Percentiles rank a stretch among this genome's conserved stretches.
Conservation (phyloP, 2,888 invertebrate species). For the Leptodirus hochenwartii region DNA sequence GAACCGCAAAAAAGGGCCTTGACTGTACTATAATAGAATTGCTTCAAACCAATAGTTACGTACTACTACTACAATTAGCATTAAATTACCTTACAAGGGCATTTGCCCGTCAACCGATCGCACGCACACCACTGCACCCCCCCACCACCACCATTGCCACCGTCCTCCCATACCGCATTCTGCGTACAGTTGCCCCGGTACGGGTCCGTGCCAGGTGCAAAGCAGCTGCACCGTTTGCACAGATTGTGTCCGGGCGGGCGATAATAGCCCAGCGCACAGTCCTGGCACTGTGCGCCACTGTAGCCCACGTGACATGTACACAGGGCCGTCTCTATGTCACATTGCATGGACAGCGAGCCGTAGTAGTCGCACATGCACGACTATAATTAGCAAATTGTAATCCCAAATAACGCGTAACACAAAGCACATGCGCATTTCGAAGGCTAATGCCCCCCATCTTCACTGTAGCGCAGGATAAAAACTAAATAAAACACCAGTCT, state of each 20-base stretch:
- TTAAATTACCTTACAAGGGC: conserved; percentile 67
- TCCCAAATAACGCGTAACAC: neutral
- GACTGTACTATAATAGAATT: too few relatives aligned
- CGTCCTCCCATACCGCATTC: conserved; percentile 48
- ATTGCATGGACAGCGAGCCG: conserved; percentile 50
- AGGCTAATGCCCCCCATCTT: too few relatives aligned
- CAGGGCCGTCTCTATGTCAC: conserved; percentile 44
- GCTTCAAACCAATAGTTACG: too few relatives aligned
- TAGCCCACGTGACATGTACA: conserved; percentile 64
- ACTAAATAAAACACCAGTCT: too few relatives aligned
- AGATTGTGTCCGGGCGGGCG: conserved; percentile 76
- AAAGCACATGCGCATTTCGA: neutral
- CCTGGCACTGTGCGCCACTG: conserved; percentile 58
- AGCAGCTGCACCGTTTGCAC: conserved; percentile 77
- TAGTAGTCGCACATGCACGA: conserved; percentile 55
- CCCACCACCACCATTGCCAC: conserved; percentile 64
- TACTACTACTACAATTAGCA: too few relatives aligned
- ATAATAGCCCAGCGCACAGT: conserved; percentile 72
- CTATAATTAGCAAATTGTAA: conserved; percentile 17
- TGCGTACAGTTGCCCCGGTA: conserved; percentile 24
- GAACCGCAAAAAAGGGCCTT: too few relatives aligned
- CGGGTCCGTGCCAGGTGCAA: conserved; percentile 46
- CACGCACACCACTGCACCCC: too few relatives aligned
- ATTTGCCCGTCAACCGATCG: too few relatives aligned
- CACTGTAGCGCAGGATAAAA: too few relatives aligned